Conservation (phyloP, 2,888 invertebrate genomes). For the Apamea crenata region DNA sequence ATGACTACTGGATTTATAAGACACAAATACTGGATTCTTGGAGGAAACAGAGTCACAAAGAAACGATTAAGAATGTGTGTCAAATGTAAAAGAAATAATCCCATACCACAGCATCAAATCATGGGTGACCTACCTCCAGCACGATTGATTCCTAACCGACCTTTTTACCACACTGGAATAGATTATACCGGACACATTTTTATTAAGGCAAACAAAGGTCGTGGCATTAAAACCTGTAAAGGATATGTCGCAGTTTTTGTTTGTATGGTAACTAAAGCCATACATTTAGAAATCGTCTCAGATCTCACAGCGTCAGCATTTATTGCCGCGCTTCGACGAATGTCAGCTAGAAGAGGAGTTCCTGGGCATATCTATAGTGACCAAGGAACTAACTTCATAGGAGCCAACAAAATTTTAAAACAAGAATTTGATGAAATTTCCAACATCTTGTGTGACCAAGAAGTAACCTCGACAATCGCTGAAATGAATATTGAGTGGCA, state of each 20-base stretch:
- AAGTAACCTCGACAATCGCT: not conserved
- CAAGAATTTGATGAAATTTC: conserved; percentile 24
- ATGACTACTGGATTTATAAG: too few relatives aligned
- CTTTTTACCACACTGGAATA: too few relatives aligned
- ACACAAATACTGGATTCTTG: too few relatives aligned
- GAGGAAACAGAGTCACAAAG: not conserved
- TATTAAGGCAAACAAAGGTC: too few relatives aligned
- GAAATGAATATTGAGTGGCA: conserved; percentile 28
- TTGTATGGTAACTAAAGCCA: not conserved
- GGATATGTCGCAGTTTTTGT: not conserved
- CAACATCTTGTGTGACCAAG: conserved; percentile 1
- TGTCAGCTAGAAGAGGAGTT: conserved; percentile 31
- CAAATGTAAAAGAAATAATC: too few relatives aligned
- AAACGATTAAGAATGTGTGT: not conserved
- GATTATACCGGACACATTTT: too few relatives aligned
- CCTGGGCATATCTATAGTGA: conserved; percentile 22
- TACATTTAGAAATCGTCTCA: not conserved
- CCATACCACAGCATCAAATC: too few relatives aligned
- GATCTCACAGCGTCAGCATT: too few relatives aligned
- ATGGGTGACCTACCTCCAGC: too few relatives aligned
- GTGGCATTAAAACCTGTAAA: not conserved
- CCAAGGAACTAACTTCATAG: conserved; percentile 34
- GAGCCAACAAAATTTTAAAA: conserved; percentile 28
- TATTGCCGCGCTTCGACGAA: not conserved
- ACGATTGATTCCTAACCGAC: too few relatives aligned